Evolutionary conservation across 1,140 invertebrate species (phyloP), one percentile per base, ranked within the genome.

Genomic region (Ceratoteleas bidentatus): DNA sequence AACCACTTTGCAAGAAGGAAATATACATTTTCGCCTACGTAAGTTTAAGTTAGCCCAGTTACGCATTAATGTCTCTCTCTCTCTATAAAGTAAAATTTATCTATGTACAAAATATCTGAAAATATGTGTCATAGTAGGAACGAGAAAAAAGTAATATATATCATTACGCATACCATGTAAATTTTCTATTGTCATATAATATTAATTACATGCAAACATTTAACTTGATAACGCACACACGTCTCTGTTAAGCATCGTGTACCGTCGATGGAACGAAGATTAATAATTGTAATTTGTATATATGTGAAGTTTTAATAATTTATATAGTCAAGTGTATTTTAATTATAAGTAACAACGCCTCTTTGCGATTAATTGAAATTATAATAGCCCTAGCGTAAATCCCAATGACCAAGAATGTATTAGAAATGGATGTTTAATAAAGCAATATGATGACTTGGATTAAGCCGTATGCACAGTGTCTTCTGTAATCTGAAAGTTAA

Each of bases 251-350:
- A 62, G 56, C 69, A 62, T 56, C 50, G 52, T 53, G 53, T 52
- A 69, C 57, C 40, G 36, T 58, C 36, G 56, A 69, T 62, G 24
- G 13, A 54, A 57, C n/a, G 53, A 69, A 10, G 16, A 45, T 66
- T 61, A 69, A 86, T 73, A 6, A 45, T 69, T 60, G 70, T 38
- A 56, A 77, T 49, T 81, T 72, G 80, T 85, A 75, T 53, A 54
- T 84, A 78, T 86, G 79, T 76, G 79, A 81, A 66, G 34, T 56
- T 65, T 11, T 11, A 66, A 13, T 73, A 74, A 77, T 78, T 84
- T 61, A 80, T 52, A 73, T 64, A 74, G 57, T 74, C 65, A 65
- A 58, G 53, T 78, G 16, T 66, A 77, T 43, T 77, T 52, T 65
- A 78, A 70, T 72, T 70, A 65, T 70, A 47, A 16, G n/a, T 10